Base-by-base conservation (phyloP, 2,888 invertebrate species). In the Apeira syringaria region DNA sequence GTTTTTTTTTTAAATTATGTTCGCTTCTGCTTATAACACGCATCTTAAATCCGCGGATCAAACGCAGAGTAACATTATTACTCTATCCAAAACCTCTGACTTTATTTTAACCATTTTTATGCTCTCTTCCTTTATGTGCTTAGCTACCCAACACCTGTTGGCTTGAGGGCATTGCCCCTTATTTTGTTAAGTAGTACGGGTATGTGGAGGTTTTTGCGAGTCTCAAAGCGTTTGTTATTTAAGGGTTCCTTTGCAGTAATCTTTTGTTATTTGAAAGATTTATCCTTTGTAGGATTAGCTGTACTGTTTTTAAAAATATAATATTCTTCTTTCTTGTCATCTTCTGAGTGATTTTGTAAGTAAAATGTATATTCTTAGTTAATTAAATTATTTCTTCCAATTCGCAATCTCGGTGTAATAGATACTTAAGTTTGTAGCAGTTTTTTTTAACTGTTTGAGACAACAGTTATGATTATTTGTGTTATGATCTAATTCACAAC, bases 101-200 rank as follows among this genome's bases (percentile, higher is more conserved):
- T 82, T 83, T 78, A 78, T 81, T 80, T 74, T 67, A 79, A 77
- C 74, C 75, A 74, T 85, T 86, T 86, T 84, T 69, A 79, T 80
- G 75, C 75, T 80, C 79, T 78, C 74, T 78, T 83, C 71, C 75
- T 82, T 81, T 85, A 76, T 79, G 72, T 78, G 74, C 76, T 85
- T 77, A 81, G 73, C 74, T 73, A 74, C 75, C 76, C 77, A 73
- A 75, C 86, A 86, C 86, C 87, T 86, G 85, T 79, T 82, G 59
- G 86, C 87, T 75, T 56, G 66, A 44, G 84, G 87, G 83, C 80
- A 79, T 74, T 69, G 73, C 69, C 69, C 45, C 73, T 75, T 80
- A 74, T 77, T 77, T 74, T 67, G 61, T 70, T 69, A 74, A 71
- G 70, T 65, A 71, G 72, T 62, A 68, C 64, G 68, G 54, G 68